phyloP scores from a whole-genome alignment of 2,113 vertebrate species.

The Oostethus manadensis region DNA sequence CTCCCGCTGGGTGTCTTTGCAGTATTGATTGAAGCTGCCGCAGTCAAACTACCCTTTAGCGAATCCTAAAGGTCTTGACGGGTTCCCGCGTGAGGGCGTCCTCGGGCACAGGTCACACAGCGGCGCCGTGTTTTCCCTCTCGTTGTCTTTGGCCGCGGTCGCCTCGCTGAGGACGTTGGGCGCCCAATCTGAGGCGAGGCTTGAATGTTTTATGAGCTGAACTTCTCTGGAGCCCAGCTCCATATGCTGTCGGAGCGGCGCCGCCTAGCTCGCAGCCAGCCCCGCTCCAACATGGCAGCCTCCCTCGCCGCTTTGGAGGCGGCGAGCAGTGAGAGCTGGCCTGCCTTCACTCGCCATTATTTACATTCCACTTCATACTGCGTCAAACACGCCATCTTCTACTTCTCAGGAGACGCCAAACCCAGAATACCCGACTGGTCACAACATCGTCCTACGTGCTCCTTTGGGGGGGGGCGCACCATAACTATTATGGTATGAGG shows the following conservation, averaged over 20 bases:
- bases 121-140: constrained; percentile 23
- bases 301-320: constrained; percentile 43
- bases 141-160: constrained; percentile 32
- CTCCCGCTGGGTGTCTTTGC: constrained; percentile 9
- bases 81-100: not conserved
- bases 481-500: too few relatives aligned
- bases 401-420: too few relatives aligned
- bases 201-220: constrained; percentile 62
- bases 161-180: constrained; percentile 46
- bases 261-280: constrained; percentile 51
- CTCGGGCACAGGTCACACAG: too few relatives aligned
- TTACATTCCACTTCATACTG: constrained; percentile 13
- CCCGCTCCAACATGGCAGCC: constrained; percentile 36
- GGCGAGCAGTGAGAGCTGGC: constrained; percentile 36
- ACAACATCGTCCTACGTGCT: too few relatives aligned
- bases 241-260: constrained; percentile 19
- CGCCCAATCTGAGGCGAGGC: constrained; percentile 42
- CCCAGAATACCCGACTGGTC: too few relatives aligned
- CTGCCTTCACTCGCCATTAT: constrained; percentile 15
- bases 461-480: too few relatives aligned
- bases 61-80: too few relatives aligned
- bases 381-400: too few relatives aligned
- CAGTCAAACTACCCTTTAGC: not conserved
- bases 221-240: constrained; percentile 48
- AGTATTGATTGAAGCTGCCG: constrained; percentile 22